Conservation (phyloP, 2,113 vertebrate genomes). For the Tinamus guttatus region DNA sequence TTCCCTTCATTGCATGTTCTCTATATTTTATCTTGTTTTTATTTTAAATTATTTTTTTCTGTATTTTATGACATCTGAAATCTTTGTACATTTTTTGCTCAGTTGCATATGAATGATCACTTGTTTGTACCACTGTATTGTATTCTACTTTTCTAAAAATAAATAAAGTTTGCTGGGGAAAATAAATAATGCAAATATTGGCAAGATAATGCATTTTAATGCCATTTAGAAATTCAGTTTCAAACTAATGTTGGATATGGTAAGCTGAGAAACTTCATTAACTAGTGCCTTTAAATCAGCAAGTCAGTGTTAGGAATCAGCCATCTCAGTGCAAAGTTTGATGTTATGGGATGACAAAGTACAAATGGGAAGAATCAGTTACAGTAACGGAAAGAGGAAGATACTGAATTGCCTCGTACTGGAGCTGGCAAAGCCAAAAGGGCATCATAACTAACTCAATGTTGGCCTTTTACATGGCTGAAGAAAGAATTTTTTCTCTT, state of each 20-base stretch:
- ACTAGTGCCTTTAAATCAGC: constrained; percentile 8
- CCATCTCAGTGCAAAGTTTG: neutral
- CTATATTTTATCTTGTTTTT: constrained; percentile 63
- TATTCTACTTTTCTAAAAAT: constrained; percentile 64
- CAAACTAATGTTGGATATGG: neutral
- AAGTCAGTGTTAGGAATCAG: neutral
- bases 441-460: neutral
- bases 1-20: constrained; percentile 60
- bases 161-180: constrained; percentile 66
- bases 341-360: neutral
- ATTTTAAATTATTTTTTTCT: constrained; percentile 62
- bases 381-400: neutral
- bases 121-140: constrained; percentile 72
- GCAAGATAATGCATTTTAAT: constrained; percentile 60
- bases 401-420: neutral
- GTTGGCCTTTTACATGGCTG: neutral
- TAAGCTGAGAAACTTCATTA: constrained; percentile 25
- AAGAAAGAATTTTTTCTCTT: constrained; percentile 13
- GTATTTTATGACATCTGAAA: constrained; percentile 65
- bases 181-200: constrained; percentile 48
- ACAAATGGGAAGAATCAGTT: neutral
- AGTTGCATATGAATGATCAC: constrained; percentile 69
- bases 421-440: neutral
- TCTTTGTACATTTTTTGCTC: constrained; percentile 69
- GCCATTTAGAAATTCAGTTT: constrained; percentile 42